Evolutionary conservation across 2,113 vertebrate species (phyloP).

Genomic region (Girardinichthys multiradiatus): DNA sequence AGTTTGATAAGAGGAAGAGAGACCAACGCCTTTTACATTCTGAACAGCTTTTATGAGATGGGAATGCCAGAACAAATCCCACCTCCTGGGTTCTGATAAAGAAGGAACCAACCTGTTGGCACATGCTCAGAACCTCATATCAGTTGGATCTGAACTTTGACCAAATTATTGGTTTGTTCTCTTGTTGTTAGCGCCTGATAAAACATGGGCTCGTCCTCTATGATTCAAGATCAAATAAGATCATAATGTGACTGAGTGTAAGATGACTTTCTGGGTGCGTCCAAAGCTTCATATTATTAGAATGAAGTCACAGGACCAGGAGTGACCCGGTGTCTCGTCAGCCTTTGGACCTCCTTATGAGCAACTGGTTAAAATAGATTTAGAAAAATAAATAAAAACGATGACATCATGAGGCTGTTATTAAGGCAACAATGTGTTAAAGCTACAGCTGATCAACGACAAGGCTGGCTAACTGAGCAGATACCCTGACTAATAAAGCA

Average conservation of each 20-base stretch:
- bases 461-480: too few relatives aligned
- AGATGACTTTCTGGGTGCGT: constrained; percentile 14
- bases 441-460: too few relatives aligned
- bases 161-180: not conserved
- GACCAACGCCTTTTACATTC: constrained; percentile 25
- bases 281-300: constrained; percentile 24
- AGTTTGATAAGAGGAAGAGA: not conserved
- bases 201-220: constrained; percentile 16
- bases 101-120: constrained; percentile 1
- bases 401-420: too few relatives aligned
- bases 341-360: too few relatives aligned
- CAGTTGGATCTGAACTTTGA: not conserved
- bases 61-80: constrained; percentile 12
- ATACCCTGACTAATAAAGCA: too few relatives aligned
- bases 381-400: not conserved
- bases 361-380: not conserved
- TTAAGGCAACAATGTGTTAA: too few relatives aligned
- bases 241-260: too few relatives aligned
- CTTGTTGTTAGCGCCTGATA: constrained; percentile 13
- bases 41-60: constrained; percentile 34
- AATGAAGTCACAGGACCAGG: constrained; percentile 17
- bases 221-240: constrained; percentile 29
- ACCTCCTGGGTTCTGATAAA: constrained; percentile 22
- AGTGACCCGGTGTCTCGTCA: too few relatives aligned
- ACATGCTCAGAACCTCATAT: not conserved